These are phyloP conservation scores for Chrysomallon squamiferum DNA, from an alignment of 1,140 invertebrate species.

Conservation along the genomic window DNA sequence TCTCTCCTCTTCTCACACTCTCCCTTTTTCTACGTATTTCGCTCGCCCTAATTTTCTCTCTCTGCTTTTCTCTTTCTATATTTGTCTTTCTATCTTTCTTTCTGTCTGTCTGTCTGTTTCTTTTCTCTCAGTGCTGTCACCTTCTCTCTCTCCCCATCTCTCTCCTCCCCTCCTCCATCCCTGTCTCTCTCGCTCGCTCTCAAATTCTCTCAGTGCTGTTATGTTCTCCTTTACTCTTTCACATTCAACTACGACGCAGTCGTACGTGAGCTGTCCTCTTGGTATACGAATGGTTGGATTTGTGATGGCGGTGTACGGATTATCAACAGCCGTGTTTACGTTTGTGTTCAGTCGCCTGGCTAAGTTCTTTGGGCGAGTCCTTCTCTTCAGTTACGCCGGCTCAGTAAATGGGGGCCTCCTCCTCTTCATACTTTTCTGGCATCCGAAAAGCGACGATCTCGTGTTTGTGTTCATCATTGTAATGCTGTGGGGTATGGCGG, in stretches of 20 bases:
- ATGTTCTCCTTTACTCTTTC: neutral
- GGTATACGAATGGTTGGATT: constrained; percentile 91
- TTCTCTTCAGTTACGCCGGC: constrained; percentile 75
- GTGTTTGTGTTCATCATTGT: constrained; percentile 87
- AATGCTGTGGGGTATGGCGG: constrained; percentile 90
- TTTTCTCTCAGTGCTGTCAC: too few species aligned
- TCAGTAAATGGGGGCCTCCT: constrained; percentile 28
- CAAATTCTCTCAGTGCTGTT: neutral
- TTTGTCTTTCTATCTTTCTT: too few species aligned
- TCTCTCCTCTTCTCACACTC: too few species aligned
- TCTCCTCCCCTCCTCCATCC: too few species aligned
- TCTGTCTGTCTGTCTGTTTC: too few species aligned
- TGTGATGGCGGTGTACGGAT: constrained; percentile 94
- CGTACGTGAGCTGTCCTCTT: constrained; percentile 90
- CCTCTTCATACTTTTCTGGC: constrained; percentile 71
- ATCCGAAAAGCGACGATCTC: constrained; percentile 77
- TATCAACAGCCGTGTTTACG: constrained; percentile 87
- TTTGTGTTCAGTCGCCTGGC: constrained; percentile 89
- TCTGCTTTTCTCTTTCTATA: too few species aligned
- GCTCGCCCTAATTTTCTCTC: too few species aligned
- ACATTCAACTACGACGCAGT: too few species aligned
- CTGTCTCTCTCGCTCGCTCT: too few species aligned
- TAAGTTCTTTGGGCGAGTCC: constrained; percentile 86
- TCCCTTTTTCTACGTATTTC: too few species aligned
- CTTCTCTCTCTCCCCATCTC: too few species aligned